Percentiles rank a stretch among this genome's conserved stretches.
Conservation (phyloP, 2,797 vertebrate species). For the Liparis tanakae region DNA sequence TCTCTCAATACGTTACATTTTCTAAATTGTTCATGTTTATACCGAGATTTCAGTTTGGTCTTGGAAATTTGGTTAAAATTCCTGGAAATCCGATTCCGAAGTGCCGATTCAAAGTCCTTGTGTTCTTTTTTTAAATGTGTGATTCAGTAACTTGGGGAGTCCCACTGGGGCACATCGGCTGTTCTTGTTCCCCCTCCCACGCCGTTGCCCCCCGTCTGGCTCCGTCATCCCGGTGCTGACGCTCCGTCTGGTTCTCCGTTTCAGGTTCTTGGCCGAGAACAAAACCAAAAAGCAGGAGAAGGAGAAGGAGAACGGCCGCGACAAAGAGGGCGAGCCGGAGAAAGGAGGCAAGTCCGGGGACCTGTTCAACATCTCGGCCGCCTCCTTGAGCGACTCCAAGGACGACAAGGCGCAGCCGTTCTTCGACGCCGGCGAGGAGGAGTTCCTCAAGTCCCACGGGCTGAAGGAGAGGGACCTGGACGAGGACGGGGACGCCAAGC, state of each 20-base stretch:
- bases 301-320: constrained; percentile 87
- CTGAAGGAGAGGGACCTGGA: constrained; percentile 87
- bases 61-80: too few relatives aligned
- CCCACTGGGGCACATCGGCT: not conserved
- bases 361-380: constrained; percentile 81
- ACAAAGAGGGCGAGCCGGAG: constrained; percentile 89
- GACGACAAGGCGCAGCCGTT: constrained; percentile 88
- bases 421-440: constrained; percentile 89
- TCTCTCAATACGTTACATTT: too few relatives aligned
- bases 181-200: not conserved
- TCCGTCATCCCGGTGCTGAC: constrained; percentile 12
- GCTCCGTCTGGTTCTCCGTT: constrained; percentile 42
- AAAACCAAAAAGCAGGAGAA: constrained; percentile 83
- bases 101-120: not conserved
- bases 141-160: not conserved
- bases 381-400: constrained; percentile 80
- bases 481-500: constrained; percentile 86
- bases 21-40: too few relatives aligned
- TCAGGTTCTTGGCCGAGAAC: constrained; percentile 94
- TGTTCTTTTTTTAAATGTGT: not conserved
- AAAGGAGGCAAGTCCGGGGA: constrained; percentile 88
- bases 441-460: constrained; percentile 89
- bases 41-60: too few relatives aligned
- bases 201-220: not conserved
- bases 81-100: too few relatives aligned